These are phyloP conservation scores for Lepilemur ruficaudatus DNA, from an alignment of 2,797 vertebrate species.

Conservation along the genomic window DNA sequence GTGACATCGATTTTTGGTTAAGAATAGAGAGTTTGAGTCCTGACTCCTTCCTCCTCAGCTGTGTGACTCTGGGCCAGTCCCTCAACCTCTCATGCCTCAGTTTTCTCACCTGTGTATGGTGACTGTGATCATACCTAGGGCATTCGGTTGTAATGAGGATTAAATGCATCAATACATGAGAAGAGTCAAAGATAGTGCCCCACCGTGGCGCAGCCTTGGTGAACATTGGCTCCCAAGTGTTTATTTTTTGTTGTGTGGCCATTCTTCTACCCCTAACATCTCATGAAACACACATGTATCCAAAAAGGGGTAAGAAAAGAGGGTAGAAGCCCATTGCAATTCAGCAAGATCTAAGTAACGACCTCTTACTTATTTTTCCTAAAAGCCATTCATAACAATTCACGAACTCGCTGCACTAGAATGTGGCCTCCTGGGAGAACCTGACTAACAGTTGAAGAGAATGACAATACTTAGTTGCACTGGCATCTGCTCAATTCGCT, in stretches of 20 bases:
- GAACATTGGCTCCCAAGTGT: neutral
- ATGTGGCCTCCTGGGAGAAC: neutral
- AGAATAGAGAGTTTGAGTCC: neutral
- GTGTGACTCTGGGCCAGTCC: neutral
- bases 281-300: neutral
- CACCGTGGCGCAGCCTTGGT: rapidly evolving
- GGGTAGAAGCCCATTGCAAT: neutral
- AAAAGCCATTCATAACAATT: neutral
- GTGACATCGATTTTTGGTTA: neutral
- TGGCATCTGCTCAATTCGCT: neutral
- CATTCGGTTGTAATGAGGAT: neutral
- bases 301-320: neutral
- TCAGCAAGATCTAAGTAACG: neutral
- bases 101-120: neutral
- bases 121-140: neutral
- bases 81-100: neutral
- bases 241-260: neutral
- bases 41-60: rapidly evolving
- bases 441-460: neutral
- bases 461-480: neutral
- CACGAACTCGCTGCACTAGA: neutral
- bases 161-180: neutral
- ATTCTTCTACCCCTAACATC: neutral
- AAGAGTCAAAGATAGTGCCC: neutral
- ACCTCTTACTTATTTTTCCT: neutral